Base-by-base conservation (phyloP, 2,113 vertebrate species). In the Arenaria interpres region DNA sequence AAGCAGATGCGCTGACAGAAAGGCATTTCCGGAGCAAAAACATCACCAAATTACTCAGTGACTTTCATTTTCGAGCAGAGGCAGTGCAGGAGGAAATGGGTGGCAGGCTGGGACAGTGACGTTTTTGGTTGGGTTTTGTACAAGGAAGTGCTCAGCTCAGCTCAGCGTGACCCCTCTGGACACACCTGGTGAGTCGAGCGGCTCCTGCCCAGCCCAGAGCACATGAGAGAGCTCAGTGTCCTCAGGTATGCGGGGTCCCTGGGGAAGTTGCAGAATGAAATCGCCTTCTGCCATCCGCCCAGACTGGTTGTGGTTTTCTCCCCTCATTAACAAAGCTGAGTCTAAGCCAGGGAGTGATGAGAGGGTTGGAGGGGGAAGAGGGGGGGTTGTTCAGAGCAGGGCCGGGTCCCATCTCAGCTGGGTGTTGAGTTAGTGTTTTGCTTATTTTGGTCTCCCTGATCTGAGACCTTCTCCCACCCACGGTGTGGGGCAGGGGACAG, bases 101-200 rank as follows among this genome's bases (percentile, higher is more conserved):
- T 35, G 17, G 7, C 25, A 27, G 27, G 10, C 39, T 19, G 51
- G 51, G 12, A 18, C 0, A 8, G 18, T 23, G 37, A 67, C 5
- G 3, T 17, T n/a, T 73, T 15, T 16, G 6, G 20, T 75, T 14
- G 7, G 2, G 27, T 48, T 45, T 18, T 5, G 0, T 28, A 8
- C 4, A 8, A 14, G 23, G 46, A 63, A 84, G 43, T 6, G 11
- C 17, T 25, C 3, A 3, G 7, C 46, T 51, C 5, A 4, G 17
- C 3, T 7, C 3, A 1, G 32, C 9, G 9, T 6, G 12, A 10
- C 14, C 9, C 7, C 30, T 37, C 43, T 0, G 1, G 9, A 43
- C 0, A 3, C 27, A 2, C 4, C 8, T 6, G 9, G 6, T 28
- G 57, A 10, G 14, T 14, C 0, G 0, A 59, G 62, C 21, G 56